These are phyloP conservation scores for Spizaetus ornatus DNA, from an alignment of 2,113 vertebrate genomes.

Conservation along the genomic window DNA sequence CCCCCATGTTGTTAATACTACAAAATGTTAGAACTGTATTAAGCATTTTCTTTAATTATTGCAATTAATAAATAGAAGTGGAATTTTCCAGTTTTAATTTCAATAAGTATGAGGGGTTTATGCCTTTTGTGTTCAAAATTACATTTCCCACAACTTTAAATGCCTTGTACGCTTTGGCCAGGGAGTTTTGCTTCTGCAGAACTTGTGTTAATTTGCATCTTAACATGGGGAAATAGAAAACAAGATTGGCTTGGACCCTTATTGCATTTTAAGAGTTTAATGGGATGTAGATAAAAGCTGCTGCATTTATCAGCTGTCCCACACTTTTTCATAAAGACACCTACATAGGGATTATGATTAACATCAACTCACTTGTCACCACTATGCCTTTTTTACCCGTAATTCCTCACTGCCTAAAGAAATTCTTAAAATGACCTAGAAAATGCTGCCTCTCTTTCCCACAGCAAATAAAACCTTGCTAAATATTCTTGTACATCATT, in stretches of 20 bases:
- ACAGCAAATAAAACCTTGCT: slow-evolving; percentile 35
- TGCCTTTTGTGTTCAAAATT: background rate
- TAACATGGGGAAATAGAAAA: background rate
- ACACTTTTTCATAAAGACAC: background rate
- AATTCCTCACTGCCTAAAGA: slow-evolving; percentile 41
- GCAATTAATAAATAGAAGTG: background rate
- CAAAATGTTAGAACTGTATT: background rate
- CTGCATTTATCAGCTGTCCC: slow-evolving; percentile 18
- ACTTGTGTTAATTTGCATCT: background rate
- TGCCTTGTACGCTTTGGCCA: background rate
- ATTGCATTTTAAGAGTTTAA: background rate
- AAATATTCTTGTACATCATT: background rate
- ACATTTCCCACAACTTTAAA: background rate
- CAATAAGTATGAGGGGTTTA: background rate
- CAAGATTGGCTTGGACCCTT: background rate
- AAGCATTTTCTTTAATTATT: background rate
- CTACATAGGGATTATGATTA: slow-evolving; percentile 26
- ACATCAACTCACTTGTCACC: background rate
- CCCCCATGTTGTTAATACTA: accelerated
- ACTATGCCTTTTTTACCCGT: slow-evolving; percentile 4
- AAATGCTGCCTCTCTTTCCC: slow-evolving; percentile 26
- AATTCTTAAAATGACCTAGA: slow-evolving; percentile 64
- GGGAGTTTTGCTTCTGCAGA: background rate
- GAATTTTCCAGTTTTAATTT: background rate
- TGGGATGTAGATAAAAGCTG: slow-evolving; percentile 5